These are phyloP conservation scores for Helostoma temminkii DNA, from an alignment of 2,797 vertebrate species.

Conservation along the genomic window DNA sequence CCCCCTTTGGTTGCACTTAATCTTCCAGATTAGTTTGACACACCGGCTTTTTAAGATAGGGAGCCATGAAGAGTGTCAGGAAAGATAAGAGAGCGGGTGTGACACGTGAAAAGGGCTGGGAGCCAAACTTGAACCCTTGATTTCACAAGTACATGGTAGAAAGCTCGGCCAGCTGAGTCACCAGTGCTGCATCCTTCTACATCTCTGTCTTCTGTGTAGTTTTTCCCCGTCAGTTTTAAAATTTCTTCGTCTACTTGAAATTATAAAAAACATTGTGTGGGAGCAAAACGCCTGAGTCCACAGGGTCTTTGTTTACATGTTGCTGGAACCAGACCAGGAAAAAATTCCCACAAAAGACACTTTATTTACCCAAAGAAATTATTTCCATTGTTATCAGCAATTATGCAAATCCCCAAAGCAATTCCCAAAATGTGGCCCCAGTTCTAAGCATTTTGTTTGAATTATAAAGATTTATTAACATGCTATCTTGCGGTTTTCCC, in stretches of 20 bases:
- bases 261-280: constrained; percentile 24
- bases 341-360: constrained; percentile 48
- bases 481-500: constrained; percentile 38
- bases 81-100: constrained; percentile 52
- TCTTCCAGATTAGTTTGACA: constrained; percentile 61
- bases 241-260: background rate
- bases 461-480: constrained; percentile 64
- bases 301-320: constrained; percentile 38
- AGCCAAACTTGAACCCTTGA: constrained; percentile 49
- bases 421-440: constrained; percentile 46
- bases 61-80: constrained; percentile 54
- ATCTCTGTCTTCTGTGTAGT: background rate
- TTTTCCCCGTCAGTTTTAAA: constrained; percentile 12
- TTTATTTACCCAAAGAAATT: constrained; percentile 66
- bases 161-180: constrained; percentile 31
- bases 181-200: constrained; percentile 4
- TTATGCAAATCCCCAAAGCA: constrained; percentile 67
- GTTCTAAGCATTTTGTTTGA: constrained; percentile 64
- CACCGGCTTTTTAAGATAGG: constrained; percentile 41
- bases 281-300: constrained; percentile 38
- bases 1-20: constrained; percentile 49
- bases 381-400: constrained; percentile 68
- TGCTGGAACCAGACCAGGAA: constrained; percentile 51
- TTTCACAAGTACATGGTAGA: constrained; percentile 30
- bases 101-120: constrained; percentile 31